Evolutionary conservation across 2,113 vertebrate species (phyloP).

Genomic region (Sphaerodactylus townsendi): DNA sequence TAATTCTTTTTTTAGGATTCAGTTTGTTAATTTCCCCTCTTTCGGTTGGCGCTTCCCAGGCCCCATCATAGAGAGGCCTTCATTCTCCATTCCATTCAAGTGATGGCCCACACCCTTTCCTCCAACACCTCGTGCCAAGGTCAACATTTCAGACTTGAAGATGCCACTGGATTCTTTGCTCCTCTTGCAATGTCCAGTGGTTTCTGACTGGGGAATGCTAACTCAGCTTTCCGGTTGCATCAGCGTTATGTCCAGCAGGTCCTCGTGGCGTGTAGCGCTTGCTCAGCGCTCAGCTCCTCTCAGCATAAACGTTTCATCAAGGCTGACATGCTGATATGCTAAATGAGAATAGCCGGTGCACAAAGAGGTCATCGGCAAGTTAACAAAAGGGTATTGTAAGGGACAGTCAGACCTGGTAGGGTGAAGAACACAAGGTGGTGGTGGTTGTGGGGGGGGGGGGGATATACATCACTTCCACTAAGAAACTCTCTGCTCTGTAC

Average conservation of each 20-base stretch:
- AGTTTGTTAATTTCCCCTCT: too few species aligned
- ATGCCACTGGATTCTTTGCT: conserved; percentile 17
- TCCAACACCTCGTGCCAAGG: neutral
- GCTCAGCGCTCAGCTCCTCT: conserved; percentile 66
- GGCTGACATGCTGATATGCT: conserved; percentile 64
- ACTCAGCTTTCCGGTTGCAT: conserved; percentile 56
- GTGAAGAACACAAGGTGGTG: conserved; percentile 44
- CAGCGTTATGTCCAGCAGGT: conserved; percentile 49
- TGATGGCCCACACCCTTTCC: neutral
- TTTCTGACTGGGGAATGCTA: conserved; percentile 54
- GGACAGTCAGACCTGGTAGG: conserved; percentile 58
- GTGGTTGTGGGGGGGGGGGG: conserved; percentile 33
- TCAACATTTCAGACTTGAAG: neutral
- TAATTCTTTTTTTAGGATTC: too few species aligned
- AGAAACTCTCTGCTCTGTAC: conserved; percentile 41
- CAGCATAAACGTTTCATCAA: conserved; percentile 72
- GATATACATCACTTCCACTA: neutral
- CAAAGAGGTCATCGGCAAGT: conserved; percentile 67
- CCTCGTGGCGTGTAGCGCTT: conserved; percentile 58
- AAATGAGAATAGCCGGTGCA: conserved; percentile 57
- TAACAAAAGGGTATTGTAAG: conserved; percentile 66
- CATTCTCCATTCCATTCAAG: neutral
- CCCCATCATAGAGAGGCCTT: neutral
- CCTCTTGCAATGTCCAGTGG: conserved; percentile 47
- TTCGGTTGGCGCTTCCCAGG: too few species aligned